Base-by-base conservation (phyloP, 1,140 invertebrate genomes). In the Sinonovacula constricta region DNA sequence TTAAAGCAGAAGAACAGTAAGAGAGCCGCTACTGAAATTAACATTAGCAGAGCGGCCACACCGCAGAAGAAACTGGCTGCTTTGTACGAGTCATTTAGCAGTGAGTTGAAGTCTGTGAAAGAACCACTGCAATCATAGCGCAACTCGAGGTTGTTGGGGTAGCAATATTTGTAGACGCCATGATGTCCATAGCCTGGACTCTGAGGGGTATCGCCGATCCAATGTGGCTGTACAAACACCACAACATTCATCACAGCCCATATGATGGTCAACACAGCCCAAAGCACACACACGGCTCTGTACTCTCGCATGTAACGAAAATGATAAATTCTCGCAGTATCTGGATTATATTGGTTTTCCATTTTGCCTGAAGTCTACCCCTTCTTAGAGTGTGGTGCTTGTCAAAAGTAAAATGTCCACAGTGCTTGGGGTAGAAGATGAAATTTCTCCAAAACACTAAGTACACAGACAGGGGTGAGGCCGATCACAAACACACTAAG, bases 211-310 rank as follows among this genome's bases (percentile, higher is more conserved):
- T 94, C 93, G 93, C 97, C 86, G 94, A 95, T 96, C 93, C 98
- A 99, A 91, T 99, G 97, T 7, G 97, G 97, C 71, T 98, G 98
- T 22, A 98, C 94, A 89, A 99, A 98, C 0, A 97, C 95, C n/a
- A 99, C 97, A 75, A 97, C 94, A 71, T 95, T 95, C 84, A 99
- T 97, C 83, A 99, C 98, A 68, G 96, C 96, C 91, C 98, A 99
- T 91, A 97, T 99, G 86, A 99, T 96, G 62, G 97, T 92, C 88
- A 99, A 98, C 82, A 99, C 95, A 22, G 95, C 97, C 98, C 98
- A 99, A 53, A 99, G 92, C 15, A 99, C 97, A 59, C 96, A 97
- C 63, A 99, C 97, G 51, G 97, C 97, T 83, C 97, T 97, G 68
- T 86, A 86, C 51, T 86, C 85, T 2, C 83, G 68, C 83, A 86